Evolutionary conservation across 1,140 invertebrate species (phyloP), one percentile per base, ranked within the genome.

Genomic region (Camponotus pennsylvanicus): DNA sequence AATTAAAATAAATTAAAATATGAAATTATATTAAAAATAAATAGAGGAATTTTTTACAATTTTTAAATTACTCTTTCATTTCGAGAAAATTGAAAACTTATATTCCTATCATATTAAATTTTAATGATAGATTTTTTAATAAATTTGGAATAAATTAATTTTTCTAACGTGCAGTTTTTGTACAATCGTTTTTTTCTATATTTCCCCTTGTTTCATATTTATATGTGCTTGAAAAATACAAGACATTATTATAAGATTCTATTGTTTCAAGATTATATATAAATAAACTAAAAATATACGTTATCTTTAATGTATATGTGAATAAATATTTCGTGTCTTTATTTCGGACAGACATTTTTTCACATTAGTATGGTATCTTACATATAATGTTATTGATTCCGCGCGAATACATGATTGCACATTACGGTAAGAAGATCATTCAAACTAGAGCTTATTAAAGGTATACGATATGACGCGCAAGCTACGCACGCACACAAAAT

Each of bases 271-370:
- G 15, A 3, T 15, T 32, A 75, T 18, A 57, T 18, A 21, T 15
- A 59, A 59, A 1, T n/a, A 32, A 7, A 37, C 32, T 73, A 71
- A 34, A 7, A 45, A 0, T 2, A 55, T 4, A 71, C 37, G 18
- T 70, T 45, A 63, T 73, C 61, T 61, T 61, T 4, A 18, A 34
- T 70, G 13, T 83, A 59, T 87, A 88, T 86, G 90, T 95, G 93
- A 95, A 94, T 94, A 95, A 94, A 94, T 94, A 95, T 93, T 91
- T 91, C 70, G 27, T 86, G 89, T 94, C 92, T 94, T 95, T 94
- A 94, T 95, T 93, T 91, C 88, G 91, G 83, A 88, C 92, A 94
- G 91, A 94, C 93, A 91, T 91, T 57, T 69, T 49, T 90, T 82
- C 93, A 90, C 88, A 93, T 92, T 93, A 93, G 91, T 94, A 94